These are phyloP conservation scores for Papilio gigon DNA, from an alignment of 2,888 invertebrate species.

Conservation along the genomic window DNA sequence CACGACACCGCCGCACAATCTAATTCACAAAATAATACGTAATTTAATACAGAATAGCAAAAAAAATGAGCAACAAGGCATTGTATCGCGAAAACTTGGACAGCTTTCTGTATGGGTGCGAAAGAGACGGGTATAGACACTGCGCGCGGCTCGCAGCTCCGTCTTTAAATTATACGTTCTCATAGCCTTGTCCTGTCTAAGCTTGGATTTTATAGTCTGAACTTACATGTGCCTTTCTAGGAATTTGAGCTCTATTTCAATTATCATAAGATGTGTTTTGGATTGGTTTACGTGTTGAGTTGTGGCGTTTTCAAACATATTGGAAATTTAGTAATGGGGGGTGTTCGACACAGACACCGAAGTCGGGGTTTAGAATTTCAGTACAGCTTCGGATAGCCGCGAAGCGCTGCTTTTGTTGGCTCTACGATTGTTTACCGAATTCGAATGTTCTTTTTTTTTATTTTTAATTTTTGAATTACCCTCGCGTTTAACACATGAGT, in stretches of 20 bases:
- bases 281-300: constrained; percentile 33
- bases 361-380: constrained; percentile 82
- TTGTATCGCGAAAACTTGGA: constrained; percentile 66
- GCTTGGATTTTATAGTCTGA: constrained; percentile 54
- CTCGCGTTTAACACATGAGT: constrained; percentile 49
- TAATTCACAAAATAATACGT: constrained; percentile 82
- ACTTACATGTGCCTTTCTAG: constrained; percentile 40
- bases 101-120: constrained; percentile 54
- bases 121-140: constrained; percentile 62
- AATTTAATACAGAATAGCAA: constrained; percentile 77
- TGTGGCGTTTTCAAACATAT: constrained; percentile 54
- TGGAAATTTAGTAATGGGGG: constrained; percentile 81
- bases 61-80: constrained; percentile 74
- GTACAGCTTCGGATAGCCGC: constrained; percentile 82
- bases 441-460: constrained; percentile 67
- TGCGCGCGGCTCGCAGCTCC: constrained; percentile 60
- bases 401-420: constrained; percentile 79
- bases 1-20: constrained; percentile 78
- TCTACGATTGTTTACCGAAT: constrained; percentile 76
- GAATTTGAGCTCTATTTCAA: constrained; percentile 49
- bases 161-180: constrained; percentile 83
- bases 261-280: constrained; percentile 29
- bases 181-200: constrained; percentile 75
- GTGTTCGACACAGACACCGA: constrained; percentile 81
- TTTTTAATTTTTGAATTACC: constrained; percentile 43